Base-by-base conservation (phyloP, 2,113 vertebrate species). In the Tenebrosternarchus preto region DNA sequence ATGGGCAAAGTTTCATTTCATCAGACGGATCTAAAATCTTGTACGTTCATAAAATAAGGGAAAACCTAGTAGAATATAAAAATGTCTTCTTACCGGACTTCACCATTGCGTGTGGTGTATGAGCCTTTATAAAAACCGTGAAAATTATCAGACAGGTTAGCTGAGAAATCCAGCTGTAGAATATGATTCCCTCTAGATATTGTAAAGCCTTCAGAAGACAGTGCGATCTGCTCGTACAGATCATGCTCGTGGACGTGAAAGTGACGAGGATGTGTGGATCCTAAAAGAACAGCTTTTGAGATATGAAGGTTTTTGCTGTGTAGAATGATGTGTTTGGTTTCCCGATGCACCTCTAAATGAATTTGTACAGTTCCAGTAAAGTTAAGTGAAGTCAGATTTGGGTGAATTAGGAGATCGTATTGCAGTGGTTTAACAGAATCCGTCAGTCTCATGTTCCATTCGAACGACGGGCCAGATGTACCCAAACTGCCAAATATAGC, bases 41-140 rank as follows among this genome's bases (percentile, higher is more conserved):
- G 39, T 46, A 46, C 39, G 11, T 46, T 46, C 39, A 46, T 46
- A 5, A 4, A 46, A 46, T 46, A n/a, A n/a, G n/a, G n/a, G n/a
- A n/a, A n/a, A n/a, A n/a, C n/a, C n/a, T n/a, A n/a, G 9, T 1
- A 46, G 5, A 1, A 6, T 1, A 7, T 12, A 6, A 9, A 17
- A 25, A 17, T 50, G 9, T 12, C 4, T 12, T 36, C 88, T 85
- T 90, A 97, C 96, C 95, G 92, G 81, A 91, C 85, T 72, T 96
- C 93, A n/a, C 96, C 96, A 0, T 87, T 88, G 43, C 82, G 89
- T 75, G 93, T 95, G 80, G 88, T 92, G 87, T 97, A 97, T 84
- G 89, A 94, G 89, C 97, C 94, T 88, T 94, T 96, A 84, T 98
- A 98, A 86, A 98, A 96, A 5, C 96, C 97, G 0, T 92, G 92